Conservation (phyloP, 2,113 vertebrate genomes). For the Tyto alba region DNA sequence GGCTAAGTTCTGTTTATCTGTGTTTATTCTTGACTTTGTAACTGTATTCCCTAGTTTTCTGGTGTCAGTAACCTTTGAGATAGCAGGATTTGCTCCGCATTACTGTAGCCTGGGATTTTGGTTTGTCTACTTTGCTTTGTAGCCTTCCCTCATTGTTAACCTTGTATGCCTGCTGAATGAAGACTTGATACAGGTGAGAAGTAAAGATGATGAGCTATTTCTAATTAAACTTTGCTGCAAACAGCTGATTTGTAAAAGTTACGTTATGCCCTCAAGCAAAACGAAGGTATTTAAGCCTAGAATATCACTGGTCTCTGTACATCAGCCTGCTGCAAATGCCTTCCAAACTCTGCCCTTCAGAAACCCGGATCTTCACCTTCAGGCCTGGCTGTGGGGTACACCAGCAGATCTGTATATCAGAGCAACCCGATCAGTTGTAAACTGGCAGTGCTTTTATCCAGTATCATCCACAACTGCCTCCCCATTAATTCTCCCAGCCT, state of each 20-base stretch:
- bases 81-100: neutral
- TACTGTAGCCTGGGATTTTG: neutral
- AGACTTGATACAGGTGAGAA: neutral
- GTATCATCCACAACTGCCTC: neutral
- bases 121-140: neutral
- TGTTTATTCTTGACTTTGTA: neutral
- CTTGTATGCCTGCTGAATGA: neutral
- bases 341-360: neutral
- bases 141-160: neutral
- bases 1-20: neutral
- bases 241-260: neutral
- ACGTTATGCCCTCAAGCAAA: neutral
- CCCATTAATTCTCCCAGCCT: neutral
- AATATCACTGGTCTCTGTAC: neutral
- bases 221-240: neutral
- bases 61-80: neutral
- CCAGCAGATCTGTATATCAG: neutral
- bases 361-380: neutral
- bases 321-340: neutral
- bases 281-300: neutral
- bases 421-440: neutral
- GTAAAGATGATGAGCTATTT: neutral
- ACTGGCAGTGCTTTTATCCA: neutral
- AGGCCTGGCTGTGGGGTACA: neutral
- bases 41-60: neutral